These are phyloP conservation scores for Drosophila nigromelanica DNA, from an alignment of 1,140 invertebrate genomes.

Conservation along the genomic window DNA sequence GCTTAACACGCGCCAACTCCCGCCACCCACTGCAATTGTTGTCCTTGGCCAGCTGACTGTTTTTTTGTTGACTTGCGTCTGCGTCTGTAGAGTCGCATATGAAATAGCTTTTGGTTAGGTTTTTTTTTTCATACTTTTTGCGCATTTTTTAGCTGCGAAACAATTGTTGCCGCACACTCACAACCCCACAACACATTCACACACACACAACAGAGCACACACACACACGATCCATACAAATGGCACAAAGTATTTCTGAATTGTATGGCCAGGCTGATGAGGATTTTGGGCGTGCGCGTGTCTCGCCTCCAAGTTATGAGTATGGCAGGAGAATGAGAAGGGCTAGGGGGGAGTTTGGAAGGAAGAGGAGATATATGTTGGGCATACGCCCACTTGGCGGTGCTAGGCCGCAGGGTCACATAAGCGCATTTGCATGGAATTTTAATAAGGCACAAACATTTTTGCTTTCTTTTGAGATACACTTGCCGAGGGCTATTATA, in stretches of 20 bases:
- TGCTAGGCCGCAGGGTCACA: slow-evolving; percentile 48
- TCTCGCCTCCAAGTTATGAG: slow-evolving; percentile 37
- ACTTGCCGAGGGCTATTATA: slow-evolving; percentile 7
- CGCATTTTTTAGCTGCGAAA: slow-evolving; percentile 55
- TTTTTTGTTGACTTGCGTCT: slow-evolving; percentile 38
- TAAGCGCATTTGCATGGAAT: slow-evolving; percentile 81
- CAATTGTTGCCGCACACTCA: slow-evolving; percentile 70
- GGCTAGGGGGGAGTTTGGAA: not conserved
- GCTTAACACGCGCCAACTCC: slow-evolving; percentile 74
- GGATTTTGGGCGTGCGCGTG: slow-evolving; percentile 38
- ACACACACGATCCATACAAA: slow-evolving; percentile 18
- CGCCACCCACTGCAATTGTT: slow-evolving; percentile 33
- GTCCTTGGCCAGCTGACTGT: slow-evolving; percentile 1
- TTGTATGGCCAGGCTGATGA: slow-evolving; percentile 41
- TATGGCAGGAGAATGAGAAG: too few relatives aligned
- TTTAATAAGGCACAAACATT: slow-evolving; percentile 73
- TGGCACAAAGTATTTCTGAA: slow-evolving; percentile 31
- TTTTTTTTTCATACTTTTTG: slow-evolving; percentile 54
- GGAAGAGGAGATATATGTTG: not conserved
- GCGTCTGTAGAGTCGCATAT: slow-evolving; percentile 55
- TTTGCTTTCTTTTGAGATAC: slow-evolving; percentile 18
- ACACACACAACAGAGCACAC: slow-evolving; percentile 7
- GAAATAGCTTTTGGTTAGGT: slow-evolving; percentile 75
- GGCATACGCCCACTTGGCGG: slow-evolving; percentile 31
- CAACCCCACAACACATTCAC: slow-evolving; percentile 17